Conservation (phyloP, 2,888 invertebrate species). For the Pseudeuparius sepicola region DNA sequence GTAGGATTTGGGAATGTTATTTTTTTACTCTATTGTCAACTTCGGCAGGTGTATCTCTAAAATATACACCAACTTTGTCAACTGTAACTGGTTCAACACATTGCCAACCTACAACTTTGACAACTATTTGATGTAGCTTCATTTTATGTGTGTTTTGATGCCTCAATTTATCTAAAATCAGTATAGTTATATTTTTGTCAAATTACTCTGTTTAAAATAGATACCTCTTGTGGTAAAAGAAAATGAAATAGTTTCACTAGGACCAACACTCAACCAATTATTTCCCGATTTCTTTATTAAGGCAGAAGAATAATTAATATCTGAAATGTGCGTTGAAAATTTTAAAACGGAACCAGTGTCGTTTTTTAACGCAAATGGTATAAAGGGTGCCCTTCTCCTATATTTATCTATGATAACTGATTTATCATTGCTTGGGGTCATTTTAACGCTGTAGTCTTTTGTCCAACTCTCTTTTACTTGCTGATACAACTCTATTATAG, state of each 20-base stretch:
- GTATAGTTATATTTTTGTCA: no score
- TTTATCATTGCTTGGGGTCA: conserved; percentile 16
- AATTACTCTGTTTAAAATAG: no score
- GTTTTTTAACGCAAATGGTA: conserved; percentile 90
- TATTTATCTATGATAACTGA: conserved; percentile 36
- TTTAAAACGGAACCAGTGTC: conserved; percentile 78
- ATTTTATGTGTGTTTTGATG: conserved; percentile 68
- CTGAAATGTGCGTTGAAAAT: conserved; percentile 75
- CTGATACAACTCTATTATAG: conserved; percentile 72
- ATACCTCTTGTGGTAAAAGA: conserved; percentile 67
- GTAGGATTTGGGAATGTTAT: neutral
- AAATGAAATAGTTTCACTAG: conserved; percentile 74
- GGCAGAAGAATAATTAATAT: conserved; percentile 42
- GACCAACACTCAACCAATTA: conserved; percentile 63
- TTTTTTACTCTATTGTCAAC: conserved; percentile 31
- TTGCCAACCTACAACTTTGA: conserved; percentile 86
- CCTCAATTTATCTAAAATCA: conserved; percentile 51
- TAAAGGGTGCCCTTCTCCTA: conserved; percentile 76
- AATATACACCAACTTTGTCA: conserved; percentile 91
- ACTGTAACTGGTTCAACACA: conserved; percentile 81
- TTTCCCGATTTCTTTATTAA: conserved; percentile 38
- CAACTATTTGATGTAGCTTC: conserved; percentile 76
- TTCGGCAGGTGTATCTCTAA: conserved; percentile 54
- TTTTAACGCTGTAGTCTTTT: conserved; percentile 57
- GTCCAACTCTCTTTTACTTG: conserved; percentile 82